Evolutionary conservation across 2,797 vertebrate species (phyloP).

Genomic region (Acanthurus tractus): DNA sequence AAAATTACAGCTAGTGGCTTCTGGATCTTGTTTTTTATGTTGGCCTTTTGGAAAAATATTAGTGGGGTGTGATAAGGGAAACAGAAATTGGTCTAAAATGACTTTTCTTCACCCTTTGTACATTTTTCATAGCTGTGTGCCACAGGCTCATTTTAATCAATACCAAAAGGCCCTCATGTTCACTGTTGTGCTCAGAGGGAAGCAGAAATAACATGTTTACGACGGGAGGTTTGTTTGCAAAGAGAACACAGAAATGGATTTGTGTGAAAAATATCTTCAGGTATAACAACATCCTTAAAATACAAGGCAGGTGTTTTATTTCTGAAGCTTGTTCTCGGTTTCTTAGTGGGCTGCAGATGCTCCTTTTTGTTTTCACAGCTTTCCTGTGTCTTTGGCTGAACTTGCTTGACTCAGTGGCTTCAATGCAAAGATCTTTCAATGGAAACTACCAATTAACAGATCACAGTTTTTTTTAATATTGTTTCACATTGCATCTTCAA

Average conservation of each 20-base stretch:
- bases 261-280: neutral
- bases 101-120: neutral
- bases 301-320: conserved; percentile 14
- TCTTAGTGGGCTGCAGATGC: neutral
- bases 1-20: neutral
- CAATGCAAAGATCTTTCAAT: neutral
- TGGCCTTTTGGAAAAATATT: neutral
- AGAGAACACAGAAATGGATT: neutral
- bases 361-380: neutral
- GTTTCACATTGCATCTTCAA: conserved; percentile 8
- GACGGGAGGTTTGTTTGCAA: neutral
- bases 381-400: conserved; percentile 12
- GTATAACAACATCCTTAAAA: no score
- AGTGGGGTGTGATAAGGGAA: neutral
- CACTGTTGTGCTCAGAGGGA: no score
- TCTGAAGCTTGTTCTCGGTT: neutral
- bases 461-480: neutral
- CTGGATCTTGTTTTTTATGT: neutral
- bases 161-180: no score
- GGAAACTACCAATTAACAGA: neutral
- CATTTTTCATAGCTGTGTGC: no score
- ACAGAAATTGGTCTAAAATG: neutral
- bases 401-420: neutral
- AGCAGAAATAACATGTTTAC: no score
- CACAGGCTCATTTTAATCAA: no score